Base-by-base conservation (phyloP, 2,888 invertebrate genomes). In the Podabrus alpinus region DNA sequence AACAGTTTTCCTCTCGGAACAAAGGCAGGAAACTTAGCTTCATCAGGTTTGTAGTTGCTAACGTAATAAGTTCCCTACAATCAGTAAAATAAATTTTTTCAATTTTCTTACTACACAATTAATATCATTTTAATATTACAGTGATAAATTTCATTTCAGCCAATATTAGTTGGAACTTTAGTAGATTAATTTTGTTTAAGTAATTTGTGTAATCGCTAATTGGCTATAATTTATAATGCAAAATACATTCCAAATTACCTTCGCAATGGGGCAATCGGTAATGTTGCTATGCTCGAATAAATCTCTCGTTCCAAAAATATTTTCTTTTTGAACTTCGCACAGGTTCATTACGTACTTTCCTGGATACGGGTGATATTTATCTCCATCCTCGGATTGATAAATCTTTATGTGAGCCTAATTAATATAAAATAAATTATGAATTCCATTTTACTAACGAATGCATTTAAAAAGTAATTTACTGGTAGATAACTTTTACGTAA, bases 281-380 rank as follows among this genome's bases (percentile, higher is more conserved):
- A 69, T 15, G 21, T 73, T 73, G 17, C 68, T 29, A 13, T 73
- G 62, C 19, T 59, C 17, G 10, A 59, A 68, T 59, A 73, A 25
- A 15, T 73, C 72, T 15, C 72, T 61, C 5, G 72, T 73, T 68
- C 72, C 72, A 25, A 73, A 73, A 11, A 68, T 68, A 29, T 73
- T 68, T 45, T 69, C 61, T 45, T 21, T 69, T 15, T 73, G 72
- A 15, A 45, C 25, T 64, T 73, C 72, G 21, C 72, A 73, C 9
- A 73, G 11, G 29, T 73, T 73, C 19, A 73, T 16, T 17, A 68
- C 29, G 45, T 45, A 73, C 21, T 68, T 73, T 17, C 62, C 72
- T 11, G 72, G 72, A 24, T 64, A 64, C 15, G 45, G 19, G 15
- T 24, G 62, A 15, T 69, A 73, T 15, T 66, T 29, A 16, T 24